Conservation (phyloP, 2,888 invertebrate species). For the Agriopis marginaria region DNA sequence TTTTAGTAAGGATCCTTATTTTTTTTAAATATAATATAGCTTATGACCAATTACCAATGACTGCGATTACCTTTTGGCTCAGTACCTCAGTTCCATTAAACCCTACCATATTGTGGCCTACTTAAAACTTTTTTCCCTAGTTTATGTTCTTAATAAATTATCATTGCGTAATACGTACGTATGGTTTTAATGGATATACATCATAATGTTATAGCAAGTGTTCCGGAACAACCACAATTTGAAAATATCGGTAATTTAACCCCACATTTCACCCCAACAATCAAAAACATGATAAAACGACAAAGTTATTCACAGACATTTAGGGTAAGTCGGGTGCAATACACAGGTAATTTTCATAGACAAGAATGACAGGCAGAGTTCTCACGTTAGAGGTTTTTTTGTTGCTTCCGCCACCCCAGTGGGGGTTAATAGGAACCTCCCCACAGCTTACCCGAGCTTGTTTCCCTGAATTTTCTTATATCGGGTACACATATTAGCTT, state of each 20-base stretch:
- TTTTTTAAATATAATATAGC: no score
- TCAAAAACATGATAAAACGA: constrained; percentile 24
- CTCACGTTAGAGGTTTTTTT: constrained; percentile 60
- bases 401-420: constrained; percentile 47
- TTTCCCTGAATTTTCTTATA: constrained; percentile 51
- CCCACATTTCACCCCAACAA: not conserved
- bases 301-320: constrained; percentile 14
- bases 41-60: no score
- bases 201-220: not conserved
- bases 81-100: no score
- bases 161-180: no score
- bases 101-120: no score
- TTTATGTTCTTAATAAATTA: no score
- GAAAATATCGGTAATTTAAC: not conserved
- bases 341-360: constrained; percentile 23
- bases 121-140: no score
- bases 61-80: no score
- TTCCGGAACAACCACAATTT: not conserved
- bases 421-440: constrained; percentile 44
- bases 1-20: no score
- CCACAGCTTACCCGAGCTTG: constrained; percentile 52
- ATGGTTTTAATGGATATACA: no score
- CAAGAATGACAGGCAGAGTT: constrained; percentile 47
- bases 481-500: constrained; percentile 40
- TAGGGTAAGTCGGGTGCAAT: constrained; percentile 10